Evolutionary conservation across 2,797 vertebrate species (phyloP), one percentile per base, ranked within the genome.

Genomic region (Leptoclinus maculatus): DNA sequence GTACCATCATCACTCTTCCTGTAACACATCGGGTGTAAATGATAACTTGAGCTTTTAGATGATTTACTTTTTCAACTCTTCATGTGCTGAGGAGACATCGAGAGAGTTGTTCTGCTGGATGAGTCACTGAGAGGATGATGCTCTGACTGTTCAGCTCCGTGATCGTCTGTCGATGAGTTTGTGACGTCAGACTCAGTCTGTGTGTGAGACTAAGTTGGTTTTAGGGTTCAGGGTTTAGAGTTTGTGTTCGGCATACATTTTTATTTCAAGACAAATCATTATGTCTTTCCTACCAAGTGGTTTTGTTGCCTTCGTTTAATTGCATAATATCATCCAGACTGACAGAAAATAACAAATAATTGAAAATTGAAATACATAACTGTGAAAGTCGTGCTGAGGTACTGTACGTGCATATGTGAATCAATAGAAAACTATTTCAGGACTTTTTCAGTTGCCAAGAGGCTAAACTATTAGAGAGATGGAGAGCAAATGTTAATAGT

Each of bases 81-180:
- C 5, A 11, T 68, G 36, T 41, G 59, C 47, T 62, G 23, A 23
- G 71, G 57, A 65, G 49, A 72, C 39, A 10, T 16, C 9, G 29
- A 59, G 62, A 23, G 27, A 51, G 56, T 57, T 64, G 25, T 66
- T 76, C 76, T 59, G 70, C 43, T 9, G 64, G 43, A 82, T 83
- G 89, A 87, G 72, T 89, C 85, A 80, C 65, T 43, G 71, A 77
- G 66, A 72, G 38, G 74, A 53, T 68, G 71, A 63, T 23, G 78
- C 49, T 54, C 57, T 1, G 66, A 38, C 63, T 69, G 38, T 32
- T 32, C 57, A 25, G 51, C 47, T 72, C 43, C 14, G 7, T 43
- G 56, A 71, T 29, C 67, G 34, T 45, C 71, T 51, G 29, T 70
- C 60, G 32, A 49, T 58, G 64, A 34, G 36, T 39, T 14, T 32